A percentile compares a stretch with the other conserved stretches of the same genome.
Evolutionary conservation across 2,113 vertebrate species (phyloP).

Genomic region (Saguinus imperator): DNA sequence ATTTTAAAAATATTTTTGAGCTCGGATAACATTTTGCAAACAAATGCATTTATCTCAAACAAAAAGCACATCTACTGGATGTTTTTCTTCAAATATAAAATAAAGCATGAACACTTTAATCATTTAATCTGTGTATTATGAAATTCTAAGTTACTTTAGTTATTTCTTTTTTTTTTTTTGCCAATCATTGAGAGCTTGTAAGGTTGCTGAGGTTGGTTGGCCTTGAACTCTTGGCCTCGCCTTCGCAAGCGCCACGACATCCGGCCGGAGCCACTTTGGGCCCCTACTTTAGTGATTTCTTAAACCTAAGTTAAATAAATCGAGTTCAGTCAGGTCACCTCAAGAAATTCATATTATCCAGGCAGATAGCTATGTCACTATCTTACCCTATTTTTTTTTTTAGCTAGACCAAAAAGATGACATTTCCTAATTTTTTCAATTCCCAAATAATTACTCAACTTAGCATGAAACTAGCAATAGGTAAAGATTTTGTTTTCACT

Average conservation of each 20-base stretch:
- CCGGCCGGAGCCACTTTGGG: too few species aligned
- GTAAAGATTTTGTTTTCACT: slow-evolving; percentile 25
- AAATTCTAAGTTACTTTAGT: slow-evolving; percentile 34
- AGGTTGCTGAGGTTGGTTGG: too few species aligned
- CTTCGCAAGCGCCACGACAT: too few species aligned
- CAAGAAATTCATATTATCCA: slow-evolving; percentile 56
- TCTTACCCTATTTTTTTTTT: slow-evolving; percentile 44
- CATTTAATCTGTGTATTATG: slow-evolving; percentile 19
- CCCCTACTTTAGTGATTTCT: not conserved
- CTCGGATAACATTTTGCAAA: slow-evolving; percentile 43
- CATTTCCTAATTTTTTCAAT: slow-evolving; percentile 60
- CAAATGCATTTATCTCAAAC: slow-evolving; percentile 52
- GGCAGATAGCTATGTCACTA: slow-evolving; percentile 38
- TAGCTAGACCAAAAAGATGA: slow-evolving; percentile 30
- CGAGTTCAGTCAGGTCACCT: slow-evolving; percentile 42
- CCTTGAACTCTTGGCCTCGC: too few species aligned
- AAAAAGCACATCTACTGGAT: slow-evolving; percentile 8
- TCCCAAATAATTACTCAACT: slow-evolving; percentile 31
- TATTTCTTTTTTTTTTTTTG: too few species aligned
- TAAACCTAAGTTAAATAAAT: slow-evolving; percentile 23
- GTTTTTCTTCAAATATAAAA: slow-evolving; percentile 51
- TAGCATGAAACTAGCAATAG: slow-evolving; percentile 48
- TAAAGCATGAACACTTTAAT: slow-evolving; percentile 25
- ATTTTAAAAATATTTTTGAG: slow-evolving; percentile 47
- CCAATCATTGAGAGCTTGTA: too few species aligned